phyloP scores from a whole-genome alignment of 1,140 invertebrate species.

The Lucilia sericata region DNA sequence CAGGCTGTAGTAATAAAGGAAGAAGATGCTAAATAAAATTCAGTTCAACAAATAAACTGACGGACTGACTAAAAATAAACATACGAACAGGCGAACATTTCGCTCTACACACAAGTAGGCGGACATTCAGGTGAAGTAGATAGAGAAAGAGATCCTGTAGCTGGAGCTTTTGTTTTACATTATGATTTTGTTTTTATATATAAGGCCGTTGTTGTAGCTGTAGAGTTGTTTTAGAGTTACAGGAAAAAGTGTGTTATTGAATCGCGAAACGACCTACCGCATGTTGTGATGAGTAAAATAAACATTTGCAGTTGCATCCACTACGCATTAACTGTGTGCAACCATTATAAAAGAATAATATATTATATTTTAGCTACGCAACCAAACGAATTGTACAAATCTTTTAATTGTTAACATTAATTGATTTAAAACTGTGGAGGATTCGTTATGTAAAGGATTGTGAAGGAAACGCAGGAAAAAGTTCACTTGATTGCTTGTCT shows the following conservation, averaged over 20 bases:
- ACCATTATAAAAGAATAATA: not conserved
- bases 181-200: not conserved
- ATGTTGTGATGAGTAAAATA: conserved; percentile 21
- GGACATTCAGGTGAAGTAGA: conserved; percentile 30
- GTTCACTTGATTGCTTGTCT: not conserved
- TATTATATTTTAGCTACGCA: not conserved
- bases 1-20: conserved; percentile 21
- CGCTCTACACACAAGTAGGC: conserved; percentile 17
- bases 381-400: conserved; percentile 20
- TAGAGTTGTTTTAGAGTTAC: not conserved
- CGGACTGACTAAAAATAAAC: conserved; percentile 16
- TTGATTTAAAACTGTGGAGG: conserved; percentile 28
- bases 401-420: conserved; percentile 44
- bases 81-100: not conserved
- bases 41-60: not conserved
- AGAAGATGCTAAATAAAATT: conserved; percentile 30
- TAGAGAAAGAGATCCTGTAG: not conserved
- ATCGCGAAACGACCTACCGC: conserved; percentile 38
- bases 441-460: not conserved
- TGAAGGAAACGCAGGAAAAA: not conserved
- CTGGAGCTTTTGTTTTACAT: not conserved
- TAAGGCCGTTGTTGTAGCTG: not conserved
- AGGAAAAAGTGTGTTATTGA: conserved; percentile 40
- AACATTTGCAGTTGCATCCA: not conserved
- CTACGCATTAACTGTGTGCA: not conserved